A percentile compares a stretch with the other conserved stretches of the same genome.
These are phyloP conservation scores for Propithecus deckenii DNA, from an alignment of 2,797 vertebrate species.

Conservation along the genomic window DNA sequence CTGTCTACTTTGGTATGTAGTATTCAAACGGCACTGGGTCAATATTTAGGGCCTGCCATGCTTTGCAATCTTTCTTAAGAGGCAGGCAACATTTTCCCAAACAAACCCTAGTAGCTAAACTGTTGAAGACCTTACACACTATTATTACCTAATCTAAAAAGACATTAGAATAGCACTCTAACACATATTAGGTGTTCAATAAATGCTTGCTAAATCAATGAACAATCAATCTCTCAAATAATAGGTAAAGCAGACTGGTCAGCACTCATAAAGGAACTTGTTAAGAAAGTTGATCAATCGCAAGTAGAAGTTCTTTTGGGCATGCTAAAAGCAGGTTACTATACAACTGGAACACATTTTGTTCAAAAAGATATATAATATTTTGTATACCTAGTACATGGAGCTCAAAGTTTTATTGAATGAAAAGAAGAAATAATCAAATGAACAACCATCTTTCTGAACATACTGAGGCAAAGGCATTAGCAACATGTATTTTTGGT, in stretches of 20 bases:
- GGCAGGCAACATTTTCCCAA: constrained; percentile 37
- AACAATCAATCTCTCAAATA: constrained; percentile 44
- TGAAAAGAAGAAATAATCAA: constrained; percentile 15
- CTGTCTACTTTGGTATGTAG: constrained; percentile 71
- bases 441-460: background rate
- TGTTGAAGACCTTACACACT: constrained; percentile 15
- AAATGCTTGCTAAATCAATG: constrained; percentile 37
- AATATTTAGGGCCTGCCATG: constrained; percentile 53
- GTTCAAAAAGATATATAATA: background rate
- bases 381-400: background rate
- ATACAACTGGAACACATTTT: background rate
- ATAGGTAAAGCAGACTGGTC: background rate
- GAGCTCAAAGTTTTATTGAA: background rate
- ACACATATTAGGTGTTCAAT: background rate
- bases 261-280: constrained; percentile 17
- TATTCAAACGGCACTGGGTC: constrained; percentile 60
- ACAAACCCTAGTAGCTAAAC: constrained; percentile 17
- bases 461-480: background rate
- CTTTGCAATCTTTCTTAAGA: constrained; percentile 50
- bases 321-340: background rate
- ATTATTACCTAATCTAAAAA: constrained; percentile 28
- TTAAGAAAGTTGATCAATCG: background rate
- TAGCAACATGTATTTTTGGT: background rate
- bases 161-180: background rate
- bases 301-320: background rate